These are phyloP conservation scores for Scomber scombrus DNA, from an alignment of 2,113 vertebrate genomes.

Conservation along the genomic window DNA sequence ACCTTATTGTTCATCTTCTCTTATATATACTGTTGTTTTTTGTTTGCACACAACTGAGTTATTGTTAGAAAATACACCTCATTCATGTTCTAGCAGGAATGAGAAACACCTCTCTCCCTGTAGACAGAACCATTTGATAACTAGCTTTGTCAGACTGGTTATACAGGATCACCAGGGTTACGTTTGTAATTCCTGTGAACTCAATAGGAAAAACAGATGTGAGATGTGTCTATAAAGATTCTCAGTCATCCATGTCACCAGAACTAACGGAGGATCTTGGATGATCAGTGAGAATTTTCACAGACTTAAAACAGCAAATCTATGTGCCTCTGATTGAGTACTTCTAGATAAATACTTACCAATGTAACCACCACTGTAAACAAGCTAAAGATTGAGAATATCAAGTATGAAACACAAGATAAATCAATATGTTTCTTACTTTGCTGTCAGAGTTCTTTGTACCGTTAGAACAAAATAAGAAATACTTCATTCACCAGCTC, in stretches of 20 bases:
- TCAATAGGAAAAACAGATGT: not conserved
- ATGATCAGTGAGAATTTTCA: not conserved
- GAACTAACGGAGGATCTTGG: too few relatives aligned
- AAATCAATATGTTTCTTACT: too few relatives aligned
- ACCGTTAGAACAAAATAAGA: too few relatives aligned
- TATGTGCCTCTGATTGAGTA: not conserved
- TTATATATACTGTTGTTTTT: not conserved
- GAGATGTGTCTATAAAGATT: too few relatives aligned
- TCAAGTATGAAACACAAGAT: too few relatives aligned
- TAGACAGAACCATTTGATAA: not conserved
- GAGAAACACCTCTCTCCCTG: not conserved
- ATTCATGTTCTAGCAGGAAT: too few relatives aligned
- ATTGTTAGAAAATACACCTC: not conserved
- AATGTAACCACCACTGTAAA: not conserved
- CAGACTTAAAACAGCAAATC: not conserved
- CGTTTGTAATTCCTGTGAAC: not conserved
- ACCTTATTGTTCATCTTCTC: not conserved
- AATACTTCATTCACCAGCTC: too few relatives aligned
- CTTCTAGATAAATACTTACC: not conserved
- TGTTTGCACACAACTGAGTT: not conserved
- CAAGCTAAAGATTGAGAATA: too few relatives aligned
- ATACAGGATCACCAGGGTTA: not conserved
- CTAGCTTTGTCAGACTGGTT: not conserved
- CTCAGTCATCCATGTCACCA: not conserved
- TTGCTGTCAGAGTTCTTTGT: too few relatives aligned